Percentiles rank a stretch among this genome's conserved stretches.
Evolutionary conservation across 1,140 invertebrate species (phyloP).

Genomic region (Lepidotrigona ventralis): DNA sequence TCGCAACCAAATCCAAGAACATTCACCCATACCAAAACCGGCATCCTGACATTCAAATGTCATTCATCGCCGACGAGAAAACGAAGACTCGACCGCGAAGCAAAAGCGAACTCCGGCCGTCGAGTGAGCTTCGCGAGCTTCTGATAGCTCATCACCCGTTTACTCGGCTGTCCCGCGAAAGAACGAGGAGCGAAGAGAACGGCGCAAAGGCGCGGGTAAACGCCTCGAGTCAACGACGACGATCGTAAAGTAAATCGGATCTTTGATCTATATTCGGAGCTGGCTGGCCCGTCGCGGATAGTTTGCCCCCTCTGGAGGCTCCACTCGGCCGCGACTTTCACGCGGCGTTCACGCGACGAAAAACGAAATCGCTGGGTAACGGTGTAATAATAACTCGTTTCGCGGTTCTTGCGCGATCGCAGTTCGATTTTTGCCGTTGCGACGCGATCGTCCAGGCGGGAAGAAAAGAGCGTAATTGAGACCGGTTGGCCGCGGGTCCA

Average conservation of each 20-base stretch:
- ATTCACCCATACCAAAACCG: not conserved
- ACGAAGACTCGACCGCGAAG: not conserved
- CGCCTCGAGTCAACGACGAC: slow-evolving; percentile 35
- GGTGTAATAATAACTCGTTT: slow-evolving; percentile 44
- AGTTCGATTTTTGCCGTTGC: slow-evolving; percentile 19
- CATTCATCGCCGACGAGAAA: slow-evolving; percentile 18
- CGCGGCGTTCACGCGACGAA: slow-evolving; percentile 2
- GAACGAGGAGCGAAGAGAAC: slow-evolving; percentile 29
- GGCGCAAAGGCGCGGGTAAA: slow-evolving; percentile 22
- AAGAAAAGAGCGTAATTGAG: slow-evolving; percentile 6
- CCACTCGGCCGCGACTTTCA: not conserved
- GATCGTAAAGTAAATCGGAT: slow-evolving; percentile 76
- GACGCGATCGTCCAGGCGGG: not conserved
- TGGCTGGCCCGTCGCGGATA: not conserved
- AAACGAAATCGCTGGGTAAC: slow-evolving; percentile 39
- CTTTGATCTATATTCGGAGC: slow-evolving; percentile 77
- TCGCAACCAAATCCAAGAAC: not conserved
- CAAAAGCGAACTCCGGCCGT: not conserved
- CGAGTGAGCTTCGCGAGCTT: slow-evolving; percentile 46
- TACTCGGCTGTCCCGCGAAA: slow-evolving; percentile 43
- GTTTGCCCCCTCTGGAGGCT: slow-evolving; percentile 3
- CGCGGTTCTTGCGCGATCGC: slow-evolving; percentile 40
- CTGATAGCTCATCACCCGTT: slow-evolving; percentile 70
- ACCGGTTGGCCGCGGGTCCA: not conserved
- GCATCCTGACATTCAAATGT: slow-evolving; percentile 30